Base-by-base conservation (phyloP, 2,797 vertebrate species). In the Botia almorhae region DNA sequence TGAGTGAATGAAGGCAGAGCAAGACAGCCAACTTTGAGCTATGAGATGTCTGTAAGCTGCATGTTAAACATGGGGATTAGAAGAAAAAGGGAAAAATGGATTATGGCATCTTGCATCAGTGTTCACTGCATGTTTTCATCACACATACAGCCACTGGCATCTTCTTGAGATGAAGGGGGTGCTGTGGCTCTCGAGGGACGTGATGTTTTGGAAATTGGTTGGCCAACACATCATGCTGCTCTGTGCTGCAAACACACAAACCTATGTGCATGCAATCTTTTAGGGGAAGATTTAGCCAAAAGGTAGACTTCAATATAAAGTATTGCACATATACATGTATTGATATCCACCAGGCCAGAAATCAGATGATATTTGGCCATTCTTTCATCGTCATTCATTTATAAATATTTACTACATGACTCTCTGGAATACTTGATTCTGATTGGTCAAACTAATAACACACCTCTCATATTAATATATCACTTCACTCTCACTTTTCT, bases 51-150 rank as follows among this genome's bases (percentile, higher is more conserved):
- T 60, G 60, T 71, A 81, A 84, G 76, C 72, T 83, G 65, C 76
- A 80, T 82, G 78, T 80, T 83, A 81, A 83, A 82, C 81, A 56
- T 83, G 55, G 60, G 53, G 74, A 76, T 39, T 63, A 69, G 72
- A 64, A 43, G 75, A 78, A 79, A 46, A 33, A 82, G 48, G 48
- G 82, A 83, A 79, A 46, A 33, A 78, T 60, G 48, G 82, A 83
- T 85, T 81, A 81, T 80, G 53, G 46, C 80, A 83, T 75, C 68
- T 82, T 63, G 76, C 77, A 78, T 78, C 65, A 74, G 36, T 48
- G n/a, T 81, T 84, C 50, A 55, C 51, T 55, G 23, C 69, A 67
- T 67, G 77, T 78, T 78, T 63, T 78, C 33, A 26, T 63, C 70
- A 75, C 60, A 79, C 74, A 80, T 14, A 68, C 76, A 78, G 36